These are phyloP conservation scores for Megalops atlanticus DNA, from an alignment of 2,113 vertebrate species.

Conservation along the genomic window DNA sequence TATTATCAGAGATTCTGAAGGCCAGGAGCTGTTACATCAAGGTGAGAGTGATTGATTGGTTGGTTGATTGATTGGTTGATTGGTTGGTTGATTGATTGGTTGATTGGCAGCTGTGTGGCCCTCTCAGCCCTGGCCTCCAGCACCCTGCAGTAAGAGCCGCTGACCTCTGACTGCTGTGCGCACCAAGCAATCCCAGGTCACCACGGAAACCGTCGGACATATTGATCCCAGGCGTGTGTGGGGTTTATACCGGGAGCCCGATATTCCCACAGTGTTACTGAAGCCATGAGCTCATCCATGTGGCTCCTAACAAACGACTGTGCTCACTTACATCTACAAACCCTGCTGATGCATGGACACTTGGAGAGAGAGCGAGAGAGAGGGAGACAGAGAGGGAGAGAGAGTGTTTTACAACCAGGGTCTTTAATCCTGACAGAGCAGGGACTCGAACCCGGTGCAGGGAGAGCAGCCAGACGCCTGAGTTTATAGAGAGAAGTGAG, in stretches of 20 bases:
- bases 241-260: neutral
- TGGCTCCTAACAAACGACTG: neutral
- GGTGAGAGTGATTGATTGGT: slow-evolving; percentile 11
- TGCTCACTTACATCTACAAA: neutral
- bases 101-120: neutral
- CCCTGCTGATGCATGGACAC: neutral
- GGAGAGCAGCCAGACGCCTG: neutral
- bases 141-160: neutral
- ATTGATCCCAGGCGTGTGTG: neutral
- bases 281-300: neutral
- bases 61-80: no score
- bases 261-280: neutral
- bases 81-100: no score
- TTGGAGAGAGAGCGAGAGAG: no score
- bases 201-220: neutral
- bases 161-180: neutral
- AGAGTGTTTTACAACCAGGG: neutral
- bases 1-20: no score
- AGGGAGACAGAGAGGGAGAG: no score
- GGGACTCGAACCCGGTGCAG: no score
- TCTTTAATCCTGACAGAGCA: neutral
- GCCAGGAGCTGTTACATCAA: neutral
- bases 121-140: neutral
- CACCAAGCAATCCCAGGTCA: neutral
- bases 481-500: neutral